Base-by-base conservation (phyloP, 2,888 invertebrate genomes). In the Spisula solida region DNA sequence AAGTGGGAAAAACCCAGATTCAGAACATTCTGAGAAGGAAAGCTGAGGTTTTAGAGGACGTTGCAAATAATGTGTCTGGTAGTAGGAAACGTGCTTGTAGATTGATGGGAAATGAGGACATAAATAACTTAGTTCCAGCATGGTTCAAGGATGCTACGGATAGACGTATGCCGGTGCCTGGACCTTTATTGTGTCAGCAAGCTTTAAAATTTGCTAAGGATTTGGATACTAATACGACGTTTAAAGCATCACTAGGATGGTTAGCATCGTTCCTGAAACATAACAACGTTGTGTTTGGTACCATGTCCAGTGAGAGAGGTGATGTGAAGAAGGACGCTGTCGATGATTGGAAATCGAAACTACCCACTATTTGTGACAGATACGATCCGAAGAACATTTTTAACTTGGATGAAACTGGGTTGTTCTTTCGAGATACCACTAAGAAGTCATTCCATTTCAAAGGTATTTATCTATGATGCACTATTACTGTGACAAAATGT, bases 1-100 rank as follows among this genome's bases (percentile, higher is more conserved):
- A n/a, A n/a, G n/a, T n/a, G n/a, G 91, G 92, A 1, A 90, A 88
- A 81, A 90, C 89, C 0, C 90, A 90, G 25, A 87, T 93, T 29
- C 89, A 89, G 79, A 86, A 88, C 20, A 83, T 90, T 48, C 20
- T 90, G 80, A 91, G 90, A 82, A 34, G 91, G n/a, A 91, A 91
- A 82, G 78, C 79, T 0, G 89, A 90, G 47, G 75, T 90, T 0
- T 55, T 91, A n/a, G 41, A 90, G 0, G 87, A 90, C 29, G 83
- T 82, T 82, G 89, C 88, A 47, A 88, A 83, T 70, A 90, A 91
- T 81, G 78, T 85, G 16, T 78, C 84, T 10, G 25, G 66, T 20
- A 70, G 84, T 8, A 75, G 83, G 18, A 92, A 92, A 81, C 81
- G 91, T 56, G 51, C 29, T 12, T 25, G 79, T 0, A 29, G 83